phyloP scores from a whole-genome alignment of 2,888 invertebrate species.

The Pachymerium ferrugineum region DNA sequence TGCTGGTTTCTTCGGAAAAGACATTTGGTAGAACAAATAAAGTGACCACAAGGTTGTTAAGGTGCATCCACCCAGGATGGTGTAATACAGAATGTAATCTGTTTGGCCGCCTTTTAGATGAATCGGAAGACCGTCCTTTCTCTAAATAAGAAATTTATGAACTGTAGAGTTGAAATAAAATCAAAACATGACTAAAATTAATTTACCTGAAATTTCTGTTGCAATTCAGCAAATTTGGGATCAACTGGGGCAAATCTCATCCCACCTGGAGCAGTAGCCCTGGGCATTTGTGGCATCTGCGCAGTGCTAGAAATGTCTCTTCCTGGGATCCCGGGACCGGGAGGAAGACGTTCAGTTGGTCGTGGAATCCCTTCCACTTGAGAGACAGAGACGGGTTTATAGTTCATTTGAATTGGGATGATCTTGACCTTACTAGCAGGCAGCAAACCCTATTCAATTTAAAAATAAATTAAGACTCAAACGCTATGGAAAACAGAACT shows the following conservation, averaged over 20 bases:
- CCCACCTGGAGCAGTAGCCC: background rate
- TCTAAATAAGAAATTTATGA: background rate
- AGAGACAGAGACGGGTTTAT: background rate
- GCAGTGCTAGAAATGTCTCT: background rate
- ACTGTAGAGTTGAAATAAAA: too few species aligned
- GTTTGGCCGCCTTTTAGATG: slow-evolving; percentile 7
- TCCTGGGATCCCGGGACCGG: background rate
- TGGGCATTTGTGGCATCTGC: background rate
- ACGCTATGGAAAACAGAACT: too few species aligned
- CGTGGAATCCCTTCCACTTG: background rate
- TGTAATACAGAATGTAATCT: background rate
- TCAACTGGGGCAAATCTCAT: background rate
- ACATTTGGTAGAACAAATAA: background rate
- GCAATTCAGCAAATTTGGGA: background rate
- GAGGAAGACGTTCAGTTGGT: background rate
- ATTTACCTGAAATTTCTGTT: background rate
- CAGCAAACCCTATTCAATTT: background rate
- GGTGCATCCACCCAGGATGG: background rate
- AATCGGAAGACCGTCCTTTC: background rate
- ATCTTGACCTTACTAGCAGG: background rate
- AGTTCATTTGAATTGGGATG: background rate
- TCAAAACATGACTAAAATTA: background rate
- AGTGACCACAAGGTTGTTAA: background rate
- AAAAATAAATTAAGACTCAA: background rate
- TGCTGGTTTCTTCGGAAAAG: background rate